A percentile compares a stretch with the other conserved stretches of the same genome.
Evolutionary conservation across 1,140 invertebrate species (phyloP).

Genomic region (Drosophila albomicans): DNA sequence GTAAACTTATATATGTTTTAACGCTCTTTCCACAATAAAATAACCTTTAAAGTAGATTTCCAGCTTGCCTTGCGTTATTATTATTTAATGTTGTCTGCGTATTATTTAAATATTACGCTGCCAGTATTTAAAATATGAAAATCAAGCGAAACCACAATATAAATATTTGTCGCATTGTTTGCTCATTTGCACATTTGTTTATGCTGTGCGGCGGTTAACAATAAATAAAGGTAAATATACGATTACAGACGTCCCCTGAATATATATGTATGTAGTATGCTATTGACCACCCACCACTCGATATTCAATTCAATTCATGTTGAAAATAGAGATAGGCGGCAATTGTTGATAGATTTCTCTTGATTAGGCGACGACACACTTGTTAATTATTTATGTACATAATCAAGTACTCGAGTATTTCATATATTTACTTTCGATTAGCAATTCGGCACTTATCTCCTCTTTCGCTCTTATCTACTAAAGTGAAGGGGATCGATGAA

Average conservation of each 20-base stretch:
- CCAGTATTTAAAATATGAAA: slow-evolving; percentile 8
- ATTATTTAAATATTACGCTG: slow-evolving; percentile 18
- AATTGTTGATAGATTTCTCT: slow-evolving; percentile 11
- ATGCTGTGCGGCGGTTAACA: slow-evolving; percentile 1
- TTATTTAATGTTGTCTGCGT: neutral
- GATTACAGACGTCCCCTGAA: slow-evolving; percentile 1
- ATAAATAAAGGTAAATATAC: slow-evolving; percentile 10
- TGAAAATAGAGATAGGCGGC: slow-evolving; percentile 11
- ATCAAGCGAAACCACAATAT: slow-evolving; percentile 11
- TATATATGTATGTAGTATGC: too few relatives aligned
- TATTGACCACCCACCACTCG: slow-evolving; percentile 1
- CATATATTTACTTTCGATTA: slow-evolving; percentile 18
- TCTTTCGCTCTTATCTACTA: neutral
- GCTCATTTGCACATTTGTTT: slow-evolving; percentile 27
- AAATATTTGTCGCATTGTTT: slow-evolving; percentile 36
- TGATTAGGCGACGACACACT: slow-evolving; percentile 23
- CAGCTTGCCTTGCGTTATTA: neutral
- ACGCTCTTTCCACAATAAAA: too few relatives aligned
- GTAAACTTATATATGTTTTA: too few relatives aligned
- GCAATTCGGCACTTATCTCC: neutral
- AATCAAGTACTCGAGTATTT: neutral
- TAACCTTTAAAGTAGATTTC: too few relatives aligned
- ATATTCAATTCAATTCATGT: neutral
- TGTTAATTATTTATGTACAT: slow-evolving; percentile 51
- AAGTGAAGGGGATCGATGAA: neutral